Percentiles rank a stretch among this genome's conserved stretches.
Conservation (phyloP, 2,797 vertebrate genomes). For the Sphaeramia orbicularis region DNA sequence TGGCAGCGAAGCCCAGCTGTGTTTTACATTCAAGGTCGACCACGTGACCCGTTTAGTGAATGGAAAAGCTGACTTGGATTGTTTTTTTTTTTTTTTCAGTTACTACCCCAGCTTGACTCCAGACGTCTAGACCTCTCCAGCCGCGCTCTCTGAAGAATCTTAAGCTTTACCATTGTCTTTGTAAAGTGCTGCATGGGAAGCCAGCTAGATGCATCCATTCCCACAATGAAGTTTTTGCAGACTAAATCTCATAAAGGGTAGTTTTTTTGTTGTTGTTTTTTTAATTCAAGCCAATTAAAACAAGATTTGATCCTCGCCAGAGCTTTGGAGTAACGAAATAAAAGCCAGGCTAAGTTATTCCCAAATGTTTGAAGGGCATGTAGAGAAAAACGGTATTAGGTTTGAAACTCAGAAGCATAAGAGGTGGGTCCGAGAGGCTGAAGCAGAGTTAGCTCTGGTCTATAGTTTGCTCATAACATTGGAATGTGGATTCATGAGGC, state of each 20-base stretch:
- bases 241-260: not conserved
- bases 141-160: slow-evolving; percentile 28
- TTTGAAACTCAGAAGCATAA: not conserved
- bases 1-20: slow-evolving; percentile 42
- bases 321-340: slow-evolving; percentile 10
- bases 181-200: slow-evolving; percentile 15
- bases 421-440: slow-evolving; percentile 4
- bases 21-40: slow-evolving; percentile 43
- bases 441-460: slow-evolving; percentile 8
- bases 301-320: not conserved
- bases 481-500: slow-evolving; percentile 73
- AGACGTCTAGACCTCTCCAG: slow-evolving; percentile 71
- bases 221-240: not conserved
- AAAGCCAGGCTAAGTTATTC: not conserved
- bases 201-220: not conserved
- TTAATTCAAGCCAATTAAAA: slow-evolving; percentile 2
- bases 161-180: slow-evolving; percentile 41
- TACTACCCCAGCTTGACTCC: slow-evolving; percentile 53
- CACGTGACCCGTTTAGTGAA: slow-evolving; percentile 51
- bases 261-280: not conserved
- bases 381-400: slow-evolving; percentile 5
- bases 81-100: slow-evolving; percentile 31
- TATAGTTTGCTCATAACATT: slow-evolving; percentile 67
- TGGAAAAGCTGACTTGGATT: slow-evolving; percentile 79
- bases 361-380: slow-evolving; percentile 4